Evolutionary conservation across 1,140 invertebrate genomes (phyloP).

Genomic region (Pogonomyrmex barbatus): DNA sequence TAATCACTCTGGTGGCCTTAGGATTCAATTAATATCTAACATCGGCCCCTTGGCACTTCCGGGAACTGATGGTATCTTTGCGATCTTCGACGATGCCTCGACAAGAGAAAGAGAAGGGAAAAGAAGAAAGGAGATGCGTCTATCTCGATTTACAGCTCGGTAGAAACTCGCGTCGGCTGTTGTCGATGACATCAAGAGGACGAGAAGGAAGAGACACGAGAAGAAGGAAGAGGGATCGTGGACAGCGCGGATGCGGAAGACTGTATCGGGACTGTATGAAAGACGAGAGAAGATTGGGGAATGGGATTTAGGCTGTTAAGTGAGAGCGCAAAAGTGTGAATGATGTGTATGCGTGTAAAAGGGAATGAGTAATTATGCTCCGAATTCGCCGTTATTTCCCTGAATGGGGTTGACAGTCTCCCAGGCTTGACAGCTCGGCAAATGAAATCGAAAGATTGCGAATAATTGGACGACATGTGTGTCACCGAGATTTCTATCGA

Average conservation of each 20-base stretch:
- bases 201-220: not conserved
- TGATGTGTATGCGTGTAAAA: not conserved
- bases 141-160: slow-evolving; percentile 70
- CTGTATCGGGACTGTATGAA: slow-evolving; percentile 32
- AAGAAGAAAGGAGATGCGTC: slow-evolving; percentile 57
- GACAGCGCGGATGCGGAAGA: slow-evolving; percentile 24
- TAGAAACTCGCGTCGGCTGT: slow-evolving; percentile 64
- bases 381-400: slow-evolving; percentile 69
- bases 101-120: not conserved
- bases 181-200: slow-evolving; percentile 23
- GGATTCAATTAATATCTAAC: slow-evolving; percentile 82
- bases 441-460: slow-evolving; percentile 44
- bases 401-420: slow-evolving; percentile 73
- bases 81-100: slow-evolving; percentile 33
- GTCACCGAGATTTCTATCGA: slow-evolving; percentile 70
- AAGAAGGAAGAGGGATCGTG: slow-evolving; percentile 6
- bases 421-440: slow-evolving; percentile 33
- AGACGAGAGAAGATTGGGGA: slow-evolving; percentile 5
- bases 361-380: slow-evolving; percentile 39
- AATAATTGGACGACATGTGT: slow-evolving; percentile 51
- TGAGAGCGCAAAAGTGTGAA: slow-evolving; percentile 27
- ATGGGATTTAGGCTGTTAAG: not conserved
- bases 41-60: slow-evolving; percentile 78
- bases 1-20: slow-evolving; percentile 85
- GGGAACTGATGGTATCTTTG: slow-evolving; percentile 61